These are phyloP conservation scores for Panopea generosa DNA, from an alignment of 2,888 invertebrate species.

Conservation along the genomic window DNA sequence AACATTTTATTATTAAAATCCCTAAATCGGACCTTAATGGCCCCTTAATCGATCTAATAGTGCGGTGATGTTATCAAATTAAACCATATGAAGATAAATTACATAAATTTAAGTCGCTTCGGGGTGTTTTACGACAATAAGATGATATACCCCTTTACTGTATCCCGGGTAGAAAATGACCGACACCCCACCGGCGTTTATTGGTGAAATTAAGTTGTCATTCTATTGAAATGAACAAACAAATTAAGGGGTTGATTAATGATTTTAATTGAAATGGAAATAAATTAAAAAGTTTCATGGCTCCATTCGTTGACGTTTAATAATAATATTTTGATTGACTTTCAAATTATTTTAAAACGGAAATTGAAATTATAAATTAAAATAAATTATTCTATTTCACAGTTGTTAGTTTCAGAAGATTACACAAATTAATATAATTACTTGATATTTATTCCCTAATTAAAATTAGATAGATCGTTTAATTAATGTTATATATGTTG, in stretches of 20 bases:
- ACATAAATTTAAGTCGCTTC: slow-evolving; percentile 40
- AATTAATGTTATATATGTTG: too few relatives aligned
- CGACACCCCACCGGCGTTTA: slow-evolving; percentile 13
- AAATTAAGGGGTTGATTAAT: slow-evolving; percentile 48
- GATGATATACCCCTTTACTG: slow-evolving; percentile 34
- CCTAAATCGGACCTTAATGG: slow-evolving; percentile 61
- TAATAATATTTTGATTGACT: too few relatives aligned
- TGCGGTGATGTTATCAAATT: slow-evolving; percentile 58
- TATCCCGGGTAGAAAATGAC: slow-evolving; percentile 26
- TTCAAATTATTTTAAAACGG: too few relatives aligned
- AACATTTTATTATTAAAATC: slow-evolving; percentile 47
- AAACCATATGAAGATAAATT: slow-evolving; percentile 49
- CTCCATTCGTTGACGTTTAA: too few relatives aligned
- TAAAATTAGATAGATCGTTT: too few relatives aligned
- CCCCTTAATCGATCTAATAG: slow-evolving; percentile 57
- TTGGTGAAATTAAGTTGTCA: slow-evolving; percentile 56
- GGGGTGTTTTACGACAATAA: slow-evolving; percentile 44
- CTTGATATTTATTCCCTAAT: too few relatives aligned
- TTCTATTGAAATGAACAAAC: slow-evolving; percentile 33
- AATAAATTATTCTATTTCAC: too few relatives aligned
- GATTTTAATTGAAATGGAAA: slow-evolving; percentile 37
- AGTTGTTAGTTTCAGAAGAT: too few relatives aligned
- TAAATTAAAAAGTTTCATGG: too few relatives aligned
- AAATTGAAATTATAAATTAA: too few relatives aligned
- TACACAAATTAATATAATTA: too few relatives aligned